Evolutionary conservation across 2,888 invertebrate genomes (phyloP), one percentile per base, ranked within the genome.

Genomic region (Chloroclystis v-ata): DNA sequence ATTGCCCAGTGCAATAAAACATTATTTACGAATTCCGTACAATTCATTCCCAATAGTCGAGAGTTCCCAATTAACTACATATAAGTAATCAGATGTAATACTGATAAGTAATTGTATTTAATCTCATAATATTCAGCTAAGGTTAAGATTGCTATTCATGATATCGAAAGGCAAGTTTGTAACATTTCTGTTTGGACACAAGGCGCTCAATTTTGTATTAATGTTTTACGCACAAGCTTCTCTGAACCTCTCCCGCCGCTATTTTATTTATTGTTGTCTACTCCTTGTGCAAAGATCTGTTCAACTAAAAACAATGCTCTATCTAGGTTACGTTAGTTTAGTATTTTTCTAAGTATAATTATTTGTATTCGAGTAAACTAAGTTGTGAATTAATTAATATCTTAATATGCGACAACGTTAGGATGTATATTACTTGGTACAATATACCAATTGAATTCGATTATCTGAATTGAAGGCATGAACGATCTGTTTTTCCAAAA

Each of bases 391-490:
- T 30, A 44, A 39, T 39, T 30, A 41, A 16, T 33, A 10, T 32
- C 13, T 10, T 47, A 25, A 20, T 39, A 47, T 12, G 40, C 29
- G 35, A 48, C 43, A 47, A 33, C 16, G 38, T 28, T 47, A 32
- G 28, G 28, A 28, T 33, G 33, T 47, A 33, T 37, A 52, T 40
- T 37, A 67, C 37, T 37, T 45, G 43, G 68, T 33, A 16, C 10
- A 20, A 62, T 67, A 73, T 71, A 77, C 74, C 73, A 75, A 78
- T 80, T 69, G 72, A 70, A 59, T 52, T 66, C 42, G 50, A 50
- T 43, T 61, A 63, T 63, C 63, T 66, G 13, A 37, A 49, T 14
- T 37, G 8, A 32, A 33, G 26, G 41, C 25, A 32, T 35, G 30
- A 28, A 28, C 50, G 45, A 44, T 41, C 41, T 46, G 39, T 47